Conservation (phyloP, 2,888 invertebrate species). For the Epirrita christyi region DNA sequence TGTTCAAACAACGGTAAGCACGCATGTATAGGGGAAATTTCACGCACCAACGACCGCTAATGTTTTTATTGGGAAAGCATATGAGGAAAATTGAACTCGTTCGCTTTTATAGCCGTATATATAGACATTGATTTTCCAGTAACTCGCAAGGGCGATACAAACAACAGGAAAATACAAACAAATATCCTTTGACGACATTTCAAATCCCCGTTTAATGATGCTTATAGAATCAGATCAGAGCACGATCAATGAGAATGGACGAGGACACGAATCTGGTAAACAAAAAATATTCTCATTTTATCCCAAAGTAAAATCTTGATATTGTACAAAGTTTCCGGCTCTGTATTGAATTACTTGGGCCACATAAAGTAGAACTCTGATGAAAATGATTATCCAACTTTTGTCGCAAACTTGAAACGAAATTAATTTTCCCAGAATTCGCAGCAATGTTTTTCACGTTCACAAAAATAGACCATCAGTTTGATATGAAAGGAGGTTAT, state of each 20-base stretch:
- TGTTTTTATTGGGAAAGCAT: conserved; percentile 60
- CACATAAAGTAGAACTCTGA: conserved; percentile 10
- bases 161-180: conserved; percentile 34
- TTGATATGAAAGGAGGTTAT: conserved; percentile 28
- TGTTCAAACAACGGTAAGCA: conserved; percentile 40
- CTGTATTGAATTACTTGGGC: conserved; percentile 20
- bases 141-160: conserved; percentile 32
- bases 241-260: conserved; percentile 30
- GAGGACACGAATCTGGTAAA: conserved; percentile 27
- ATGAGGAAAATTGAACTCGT: conserved; percentile 53
- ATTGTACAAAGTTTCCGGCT: conserved; percentile 3
- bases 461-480: conserved; percentile 19
- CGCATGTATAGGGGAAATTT: conserved; percentile 56
- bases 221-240: conserved; percentile 36
- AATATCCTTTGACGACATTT: conserved; percentile 37
- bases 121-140: conserved; percentile 53
- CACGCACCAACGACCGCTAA: conserved; percentile 56
- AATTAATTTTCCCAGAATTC: conserved; percentile 21
- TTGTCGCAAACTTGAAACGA: conserved; percentile 19
- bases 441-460: conserved; percentile 17
- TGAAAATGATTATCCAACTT: conserved; percentile 20
- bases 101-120: conserved; percentile 51
- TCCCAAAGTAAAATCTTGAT: conserved; percentile 12
- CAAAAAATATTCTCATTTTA: conserved; percentile 19
- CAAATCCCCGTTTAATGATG: conserved; percentile 38